Evolutionary conservation across 1,140 invertebrate species (phyloP).

Genomic region (Episyrphus balteatus): DNA sequence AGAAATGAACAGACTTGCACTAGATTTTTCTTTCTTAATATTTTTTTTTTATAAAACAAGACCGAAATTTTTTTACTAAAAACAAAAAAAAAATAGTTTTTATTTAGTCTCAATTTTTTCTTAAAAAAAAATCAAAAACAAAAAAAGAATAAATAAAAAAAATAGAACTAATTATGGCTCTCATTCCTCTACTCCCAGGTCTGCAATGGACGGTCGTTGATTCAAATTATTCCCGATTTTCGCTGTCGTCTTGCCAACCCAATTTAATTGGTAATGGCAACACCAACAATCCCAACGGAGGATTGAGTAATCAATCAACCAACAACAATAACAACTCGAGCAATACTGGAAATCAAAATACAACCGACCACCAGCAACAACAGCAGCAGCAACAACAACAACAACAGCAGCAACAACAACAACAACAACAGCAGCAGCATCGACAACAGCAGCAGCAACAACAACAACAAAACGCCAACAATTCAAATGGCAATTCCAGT

Average conservation of each 20-base stretch:
- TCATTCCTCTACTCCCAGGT: slow-evolving; percentile 45
- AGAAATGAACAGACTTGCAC: background rate
- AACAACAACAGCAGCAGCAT: slow-evolving; percentile 20
- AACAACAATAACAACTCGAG: slow-evolving; percentile 23
- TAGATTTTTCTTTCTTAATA: background rate
- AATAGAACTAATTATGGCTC: slow-evolving; percentile 3
- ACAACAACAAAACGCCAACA: slow-evolving; percentile 8
- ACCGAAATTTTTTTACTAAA: background rate
- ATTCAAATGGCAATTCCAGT: too few species aligned
- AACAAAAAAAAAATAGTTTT: too few species aligned
- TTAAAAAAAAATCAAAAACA: too few species aligned
- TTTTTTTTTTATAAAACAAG: too few species aligned
- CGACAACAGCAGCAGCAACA: slow-evolving; percentile 23
- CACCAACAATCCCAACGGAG: slow-evolving; percentile 8
- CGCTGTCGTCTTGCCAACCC: slow-evolving; percentile 46
- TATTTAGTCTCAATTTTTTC: too few species aligned
- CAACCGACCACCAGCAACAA: slow-evolving; percentile 15
- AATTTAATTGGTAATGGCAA: slow-evolving; percentile 41
- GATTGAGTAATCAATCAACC: slow-evolving; percentile 12
- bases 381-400: slow-evolving; percentile 8
- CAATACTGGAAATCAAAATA: slow-evolving; percentile 33
- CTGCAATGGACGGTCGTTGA: slow-evolving; percentile 60
- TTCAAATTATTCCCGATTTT: slow-evolving; percentile 52
- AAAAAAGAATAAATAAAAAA: too few species aligned
- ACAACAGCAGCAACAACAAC: slow-evolving; percentile 19